These are phyloP conservation scores for Uria aalge DNA, from an alignment of 2,113 vertebrate genomes.

Conservation along the genomic window DNA sequence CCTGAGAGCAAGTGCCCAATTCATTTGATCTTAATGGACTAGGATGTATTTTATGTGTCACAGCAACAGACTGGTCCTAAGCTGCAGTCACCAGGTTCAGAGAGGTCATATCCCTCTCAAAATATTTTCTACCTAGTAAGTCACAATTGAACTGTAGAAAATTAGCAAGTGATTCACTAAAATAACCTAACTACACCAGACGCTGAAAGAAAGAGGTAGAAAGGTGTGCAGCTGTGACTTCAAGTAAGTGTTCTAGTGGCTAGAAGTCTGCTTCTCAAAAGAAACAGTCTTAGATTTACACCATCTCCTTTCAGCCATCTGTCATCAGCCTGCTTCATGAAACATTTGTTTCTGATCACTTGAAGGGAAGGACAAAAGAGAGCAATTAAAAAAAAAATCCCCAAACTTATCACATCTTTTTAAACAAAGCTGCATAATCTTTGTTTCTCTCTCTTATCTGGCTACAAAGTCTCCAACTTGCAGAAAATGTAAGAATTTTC, in stretches of 20 bases:
- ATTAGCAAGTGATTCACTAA: conserved; percentile 12
- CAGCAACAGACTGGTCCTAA: conserved; percentile 36
- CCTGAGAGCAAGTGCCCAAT: conserved; percentile 27
- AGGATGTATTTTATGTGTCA: conserved; percentile 38
- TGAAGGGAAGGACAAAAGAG: background rate
- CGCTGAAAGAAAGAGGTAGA: background rate
- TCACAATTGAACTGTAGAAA: conserved; percentile 1
- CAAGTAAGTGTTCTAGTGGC: background rate
- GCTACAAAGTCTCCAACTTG: background rate
- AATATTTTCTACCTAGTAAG: background rate
- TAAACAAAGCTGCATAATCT: background rate
- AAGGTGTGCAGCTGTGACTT: background rate
- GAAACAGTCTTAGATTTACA: background rate
- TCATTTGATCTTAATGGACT: conserved; percentile 59
- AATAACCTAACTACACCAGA: background rate
- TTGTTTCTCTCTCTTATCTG: background rate
- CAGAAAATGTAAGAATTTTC: background rate
- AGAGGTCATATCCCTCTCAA: conserved; percentile 42
- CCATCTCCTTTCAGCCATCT: background rate
- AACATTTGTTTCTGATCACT: background rate
- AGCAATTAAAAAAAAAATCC: background rate
- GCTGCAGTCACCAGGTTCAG: conserved; percentile 26
- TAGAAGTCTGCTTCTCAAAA: background rate
- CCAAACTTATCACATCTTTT: background rate
- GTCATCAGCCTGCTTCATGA: background rate